Evolutionary conservation across 35 echinoderm and acorn worm genomes (phyloP), one percentile per base, ranked within the genome.

Genomic region (Heliocidaris tuberculata): DNA sequence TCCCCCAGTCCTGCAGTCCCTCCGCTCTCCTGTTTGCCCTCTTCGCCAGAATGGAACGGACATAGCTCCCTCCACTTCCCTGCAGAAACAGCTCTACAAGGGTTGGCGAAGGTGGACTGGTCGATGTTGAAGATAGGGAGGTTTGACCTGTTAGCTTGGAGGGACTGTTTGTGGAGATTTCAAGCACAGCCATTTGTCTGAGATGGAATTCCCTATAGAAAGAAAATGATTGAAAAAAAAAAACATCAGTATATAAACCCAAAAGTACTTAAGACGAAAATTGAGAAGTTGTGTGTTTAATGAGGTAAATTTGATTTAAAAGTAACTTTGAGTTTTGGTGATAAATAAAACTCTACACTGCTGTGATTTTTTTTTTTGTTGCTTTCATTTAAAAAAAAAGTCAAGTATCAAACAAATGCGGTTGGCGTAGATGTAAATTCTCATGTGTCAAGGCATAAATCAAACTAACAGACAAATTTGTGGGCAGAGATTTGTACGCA

Each of bases 171-270:
- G 94, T 86, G 29, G 97, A 94, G 52, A 99, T 96, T 94, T 99
- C 98, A 15, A 99, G 94, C 5, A 97, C 98, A 35, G 97, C 98
- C 59, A 99, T 88, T 60, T 99, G 98, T 49, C 96, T 94, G 15
- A 97, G 56, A 86, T 95, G 96, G 9, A 95, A 95, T 92, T 99
- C 98, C 31, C 98, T 96, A 86, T 9, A 94, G 94, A 88, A 90
- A 15, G 30, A 85, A 86, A 85, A 30, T 49, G 9, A 47, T 31
- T 2, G 11, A 27, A 35, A n/a, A n/a, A n/a, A n/a, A n/a, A 19
- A 50, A 93, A 11, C 47, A 92, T 9, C 32, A 10, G 31, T 13
- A 54, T 56, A 30, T 31, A 94, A 94, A 91, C 31, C 50, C 5
- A 31, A 8, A 6, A n/a, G 31, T 31, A 30, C n/a, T n/a, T n/a